Conservation (phyloP, 2,113 vertebrate genomes). For the Vulpes lagopus region DNA sequence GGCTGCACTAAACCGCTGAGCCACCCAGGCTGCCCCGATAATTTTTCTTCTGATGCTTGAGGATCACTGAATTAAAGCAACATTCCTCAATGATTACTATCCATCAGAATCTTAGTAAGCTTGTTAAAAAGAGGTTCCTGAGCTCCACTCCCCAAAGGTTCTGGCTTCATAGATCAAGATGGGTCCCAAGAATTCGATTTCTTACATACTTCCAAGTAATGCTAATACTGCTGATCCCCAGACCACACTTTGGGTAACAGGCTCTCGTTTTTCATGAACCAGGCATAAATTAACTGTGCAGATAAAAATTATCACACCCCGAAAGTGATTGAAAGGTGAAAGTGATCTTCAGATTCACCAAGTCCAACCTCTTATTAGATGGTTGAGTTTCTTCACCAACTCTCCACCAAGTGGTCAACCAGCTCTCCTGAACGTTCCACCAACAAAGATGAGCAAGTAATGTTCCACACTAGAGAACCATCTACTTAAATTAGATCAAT, state of each 20-base stretch:
- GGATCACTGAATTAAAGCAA: not conserved
- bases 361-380: not conserved
- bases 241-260: not conserved
- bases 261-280: not conserved
- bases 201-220: not conserved
- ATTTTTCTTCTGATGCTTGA: constrained; percentile 11
- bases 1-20: too few relatives aligned
- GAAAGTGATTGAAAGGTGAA: not conserved
- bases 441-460: not conserved
- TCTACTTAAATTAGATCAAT: not conserved
- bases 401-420: not conserved
- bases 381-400: constrained; percentile 26
- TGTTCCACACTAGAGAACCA: not conserved
- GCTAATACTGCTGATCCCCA: not conserved
- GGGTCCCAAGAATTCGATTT: not conserved
- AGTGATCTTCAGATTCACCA: not conserved
- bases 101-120: not conserved
- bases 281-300: not conserved
- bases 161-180: not conserved
- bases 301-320: not conserved
- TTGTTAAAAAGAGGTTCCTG: not conserved
- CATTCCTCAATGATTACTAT: not conserved
- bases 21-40: not conserved
- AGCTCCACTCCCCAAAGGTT: not conserved
- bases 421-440: not conserved